A percentile compares a stretch with the other conserved stretches of the same genome.
phyloP scores from a whole-genome alignment of 2,888 invertebrate genomes.

The Drosophila tanythrix region DNA sequence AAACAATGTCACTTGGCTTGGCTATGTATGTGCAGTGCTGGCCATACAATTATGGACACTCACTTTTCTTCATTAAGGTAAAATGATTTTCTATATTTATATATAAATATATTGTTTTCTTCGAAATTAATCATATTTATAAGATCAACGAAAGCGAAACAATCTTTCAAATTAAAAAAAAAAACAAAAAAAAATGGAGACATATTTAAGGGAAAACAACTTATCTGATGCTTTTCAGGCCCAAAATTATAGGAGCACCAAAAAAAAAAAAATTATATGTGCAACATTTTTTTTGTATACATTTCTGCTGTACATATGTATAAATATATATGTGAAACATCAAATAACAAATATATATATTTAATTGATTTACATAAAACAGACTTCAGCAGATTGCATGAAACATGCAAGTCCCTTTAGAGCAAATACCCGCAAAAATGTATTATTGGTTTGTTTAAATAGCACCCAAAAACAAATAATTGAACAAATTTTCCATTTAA shows the following conservation, averaged over 20 bases:
- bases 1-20: slow-evolving; percentile 1
- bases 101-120: not conserved
- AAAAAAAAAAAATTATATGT: not conserved
- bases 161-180: not conserved
- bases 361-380: not conserved
- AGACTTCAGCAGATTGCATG: not conserved
- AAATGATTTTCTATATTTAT: not conserved
- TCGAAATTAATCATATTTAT: not conserved
- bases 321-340: not conserved
- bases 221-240: not conserved
- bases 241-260: not conserved
- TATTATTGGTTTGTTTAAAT: not conserved
- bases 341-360: not conserved
- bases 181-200: not conserved
- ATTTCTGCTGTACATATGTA: not conserved
- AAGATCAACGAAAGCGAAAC: not conserved
- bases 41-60: not conserved
- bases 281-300: not conserved
- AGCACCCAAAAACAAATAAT: not conserved
- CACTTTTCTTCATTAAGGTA: not conserved
- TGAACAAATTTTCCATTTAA: not conserved
- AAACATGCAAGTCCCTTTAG: not conserved
- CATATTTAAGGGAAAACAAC: not conserved
- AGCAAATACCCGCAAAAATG: not conserved
- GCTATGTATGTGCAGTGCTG: not conserved